Base-by-base conservation (phyloP, 1,140 invertebrate species). In the Drosophila miranda region DNA sequence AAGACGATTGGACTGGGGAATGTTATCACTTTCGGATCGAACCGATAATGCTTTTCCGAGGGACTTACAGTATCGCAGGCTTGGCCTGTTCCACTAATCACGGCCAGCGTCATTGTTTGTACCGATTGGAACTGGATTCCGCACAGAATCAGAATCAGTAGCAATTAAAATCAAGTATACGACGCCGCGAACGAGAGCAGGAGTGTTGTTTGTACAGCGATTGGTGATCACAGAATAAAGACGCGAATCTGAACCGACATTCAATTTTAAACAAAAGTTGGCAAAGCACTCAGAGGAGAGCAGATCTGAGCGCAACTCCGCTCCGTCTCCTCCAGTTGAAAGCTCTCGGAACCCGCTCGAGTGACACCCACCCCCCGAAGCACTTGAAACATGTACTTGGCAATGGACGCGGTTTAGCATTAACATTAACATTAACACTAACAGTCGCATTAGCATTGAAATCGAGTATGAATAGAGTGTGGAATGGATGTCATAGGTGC, bases 341-440 rank as follows among this genome's bases (percentile, higher is more conserved):
- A 73, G 38, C 68, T 72, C 75, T 83, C 80, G 78, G 59, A 84
- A 68, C 80, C 23, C 34, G 76, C 61, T 79, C 64, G 78, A 75
- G 79, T 75, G 48, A n/a, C 50, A 8, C 28, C 51, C 41, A 59
- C 53, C 58, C 44, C 67, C 43, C 30, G 30, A 53, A 59, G 13
- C 34, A 51, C 45, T 14, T 16, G 34, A 28, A 43, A 30, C 30
- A 14, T 42, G 66, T 64, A 68, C 66, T 69, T 84, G 80, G 72
- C 80, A 83, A 76, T 84, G 80, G 57, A 42, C 57, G 56, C 34
- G 67, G 66, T 57, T 79, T 68, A 76, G 67, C 67, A 70, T 57
- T 48, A 69, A 45, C 76, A 76, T 83, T 84, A 83, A 73, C 23
- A 5, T 23, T 23, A 26, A 9, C 71, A 76, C 79, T 4, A 38